Base-by-base conservation (phyloP, 2,888 invertebrate species). In the Harmothoe impar region DNA sequence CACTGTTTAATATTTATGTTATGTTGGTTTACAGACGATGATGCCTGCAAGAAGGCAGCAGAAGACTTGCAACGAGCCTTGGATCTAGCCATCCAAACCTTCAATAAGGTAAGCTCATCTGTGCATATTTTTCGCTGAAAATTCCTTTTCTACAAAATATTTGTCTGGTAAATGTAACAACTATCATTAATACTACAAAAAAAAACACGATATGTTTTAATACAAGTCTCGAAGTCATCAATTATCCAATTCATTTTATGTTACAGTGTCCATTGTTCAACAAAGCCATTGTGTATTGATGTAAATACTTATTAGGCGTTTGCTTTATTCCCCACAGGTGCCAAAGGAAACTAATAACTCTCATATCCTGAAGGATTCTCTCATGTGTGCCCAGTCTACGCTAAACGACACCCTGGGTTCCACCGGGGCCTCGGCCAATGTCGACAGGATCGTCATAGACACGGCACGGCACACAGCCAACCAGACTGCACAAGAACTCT, bases 401-500 rank as follows among this genome's bases (percentile, higher is more conserved):
- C 54, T 86, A 20, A 86, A 86, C 54, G 86, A 52, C 54, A 86
- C 86, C 10, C 86, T 86, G 54, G 86, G 86, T 23, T 25, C 86
- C 15, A 54, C 54, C 7, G 86, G 86, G 15, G 25, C 86, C 52
- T 54, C 86, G 17, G 52, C 86, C 54, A 17, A 54, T 31, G 17
- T 56, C 25, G 56, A 86, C 86, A 20, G 33, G 31, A 29, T 52
- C 0, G 31, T 52, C 29, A 20, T 52, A 29, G 56, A 54, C 54
- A 54, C 86, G 10, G 86, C 29, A 15, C 5, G 43, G 23, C 81
- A 35, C 3, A 23, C 81, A 33, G 81, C 81, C 81, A 33, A 33
- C 35, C 81, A 43, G 81, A 56, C 86, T 86, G 86, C 54, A 20
- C 25, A 54, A 1, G 56, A 86, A 29, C 54, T 86, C 56, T 86